Evolutionary conservation across 1,140 invertebrate genomes (phyloP).

Genomic region (Brachionus paranguensis): DNA sequence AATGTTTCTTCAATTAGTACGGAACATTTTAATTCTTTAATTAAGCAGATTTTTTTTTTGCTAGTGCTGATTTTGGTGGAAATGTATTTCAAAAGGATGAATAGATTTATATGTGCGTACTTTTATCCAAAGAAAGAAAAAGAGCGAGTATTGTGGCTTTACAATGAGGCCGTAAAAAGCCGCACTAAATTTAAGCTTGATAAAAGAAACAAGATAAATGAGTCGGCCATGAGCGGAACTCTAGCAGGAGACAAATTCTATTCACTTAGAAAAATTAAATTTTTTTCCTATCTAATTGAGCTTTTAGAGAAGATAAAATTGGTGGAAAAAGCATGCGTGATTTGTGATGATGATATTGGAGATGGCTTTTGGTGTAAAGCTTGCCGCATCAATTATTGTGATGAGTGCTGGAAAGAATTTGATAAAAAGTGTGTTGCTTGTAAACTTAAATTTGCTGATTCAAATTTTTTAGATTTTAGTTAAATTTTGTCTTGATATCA

Average conservation of each 20-base stretch:
- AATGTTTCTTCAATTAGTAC: background rate
- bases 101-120: background rate
- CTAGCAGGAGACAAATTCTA: background rate
- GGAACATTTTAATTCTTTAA: background rate
- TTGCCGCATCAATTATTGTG: background rate
- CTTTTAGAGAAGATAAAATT: background rate
- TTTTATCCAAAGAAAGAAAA: slow-evolving; percentile 16
- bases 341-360: background rate
- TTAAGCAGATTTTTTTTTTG: background rate
- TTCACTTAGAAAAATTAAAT: background rate
- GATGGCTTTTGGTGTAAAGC: background rate
- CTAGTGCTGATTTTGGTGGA: background rate
- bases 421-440: background rate
- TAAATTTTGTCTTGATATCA: background rate
- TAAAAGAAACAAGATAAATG: background rate
- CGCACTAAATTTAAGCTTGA: background rate
- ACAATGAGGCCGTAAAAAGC: background rate
- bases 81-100: slow-evolving; percentile 6
- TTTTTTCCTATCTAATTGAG: background rate
- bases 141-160: slow-evolving; percentile 5
- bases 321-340: background rate
- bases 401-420: slow-evolving; percentile 2
- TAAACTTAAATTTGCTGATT: background rate
- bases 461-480: background rate
- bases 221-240: background rate